Evolutionary conservation across 2,113 vertebrate genomes (phyloP).

Genomic region (Gasterosteus aculeatus): DNA sequence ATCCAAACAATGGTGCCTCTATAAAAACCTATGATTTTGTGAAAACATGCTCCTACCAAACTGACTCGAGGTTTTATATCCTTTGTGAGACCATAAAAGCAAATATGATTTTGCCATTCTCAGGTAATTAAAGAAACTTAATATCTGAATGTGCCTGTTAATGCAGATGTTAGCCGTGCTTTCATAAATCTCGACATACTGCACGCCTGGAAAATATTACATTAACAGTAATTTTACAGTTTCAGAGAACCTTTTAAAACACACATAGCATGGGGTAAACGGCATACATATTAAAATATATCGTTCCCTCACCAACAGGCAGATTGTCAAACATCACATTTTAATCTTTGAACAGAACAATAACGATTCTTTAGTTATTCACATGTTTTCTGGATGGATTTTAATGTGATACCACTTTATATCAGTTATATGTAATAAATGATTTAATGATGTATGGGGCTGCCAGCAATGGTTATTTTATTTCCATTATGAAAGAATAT

Average conservation of each 20-base stretch:
- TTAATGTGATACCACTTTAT: background rate
- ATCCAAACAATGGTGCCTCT: constrained; percentile 62
- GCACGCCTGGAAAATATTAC: background rate
- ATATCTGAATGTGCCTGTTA: constrained; percentile 22
- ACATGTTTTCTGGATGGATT: background rate
- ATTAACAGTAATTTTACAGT: constrained; percentile 11
- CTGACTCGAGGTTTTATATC: constrained; percentile 34
- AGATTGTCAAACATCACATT: background rate
- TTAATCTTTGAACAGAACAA: background rate
- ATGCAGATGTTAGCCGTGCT: constrained; percentile 14
- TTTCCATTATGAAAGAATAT: background rate
- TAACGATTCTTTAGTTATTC: background rate
- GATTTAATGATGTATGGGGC: background rate
- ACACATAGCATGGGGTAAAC: background rate
- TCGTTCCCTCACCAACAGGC: background rate
- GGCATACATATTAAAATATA: background rate
- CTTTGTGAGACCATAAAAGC: constrained; percentile 55
- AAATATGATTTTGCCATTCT: constrained; percentile 26
- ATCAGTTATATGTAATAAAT: too few species aligned
- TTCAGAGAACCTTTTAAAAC: constrained; percentile 1
- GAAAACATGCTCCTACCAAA: constrained; percentile 12
- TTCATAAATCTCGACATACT: background rate
- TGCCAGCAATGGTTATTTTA: background rate
- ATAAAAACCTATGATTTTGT: constrained; percentile 45
- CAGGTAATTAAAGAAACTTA: constrained; percentile 32